Percentiles rank a stretch among this genome's conserved stretches.
phyloP scores from a whole-genome alignment of 2,888 invertebrate genomes.

The Epirrhoe alternata region DNA sequence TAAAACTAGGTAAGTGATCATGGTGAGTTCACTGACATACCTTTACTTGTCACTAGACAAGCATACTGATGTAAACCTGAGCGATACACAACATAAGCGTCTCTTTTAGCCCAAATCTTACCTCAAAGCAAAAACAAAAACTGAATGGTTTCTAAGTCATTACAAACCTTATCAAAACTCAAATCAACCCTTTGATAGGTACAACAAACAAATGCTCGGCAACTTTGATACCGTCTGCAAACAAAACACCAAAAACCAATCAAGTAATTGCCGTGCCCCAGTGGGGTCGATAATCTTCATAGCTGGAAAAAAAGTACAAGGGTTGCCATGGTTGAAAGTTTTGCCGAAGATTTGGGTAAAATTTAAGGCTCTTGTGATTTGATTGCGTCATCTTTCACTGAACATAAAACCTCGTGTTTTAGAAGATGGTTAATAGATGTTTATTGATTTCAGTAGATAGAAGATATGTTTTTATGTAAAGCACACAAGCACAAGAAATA shows the following conservation, averaged over 20 bases:
- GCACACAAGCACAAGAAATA: too few species aligned
- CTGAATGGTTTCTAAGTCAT: conserved; percentile 14
- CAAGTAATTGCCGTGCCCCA: conserved; percentile 72
- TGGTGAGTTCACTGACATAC: too few species aligned
- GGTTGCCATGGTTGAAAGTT: conserved; percentile 40
- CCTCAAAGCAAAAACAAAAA: not conserved
- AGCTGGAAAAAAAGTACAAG: conserved; percentile 48
- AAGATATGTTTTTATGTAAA: too few species aligned
- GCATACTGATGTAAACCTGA: not conserved
- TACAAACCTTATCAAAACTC: conserved; percentile 38
- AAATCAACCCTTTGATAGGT: conserved; percentile 28
- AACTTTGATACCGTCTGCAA: conserved; percentile 47
- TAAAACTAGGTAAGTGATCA: too few species aligned
- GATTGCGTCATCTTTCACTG: not conserved
- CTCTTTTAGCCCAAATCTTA: not conserved
- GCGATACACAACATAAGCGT: not conserved
- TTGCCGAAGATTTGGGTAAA: conserved; percentile 40
- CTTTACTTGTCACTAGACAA: too few species aligned
- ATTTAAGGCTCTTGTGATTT: not conserved
- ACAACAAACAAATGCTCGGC: conserved; percentile 26
- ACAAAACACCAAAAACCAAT: conserved; percentile 79
- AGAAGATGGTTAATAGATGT: too few species aligned
- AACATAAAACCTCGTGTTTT: too few species aligned
- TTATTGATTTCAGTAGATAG: too few species aligned
- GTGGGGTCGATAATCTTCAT: conserved; percentile 71